These are phyloP conservation scores for Hyperoplus lanceolatus DNA, from an alignment of 2,797 vertebrate species.

Conservation along the genomic window DNA sequence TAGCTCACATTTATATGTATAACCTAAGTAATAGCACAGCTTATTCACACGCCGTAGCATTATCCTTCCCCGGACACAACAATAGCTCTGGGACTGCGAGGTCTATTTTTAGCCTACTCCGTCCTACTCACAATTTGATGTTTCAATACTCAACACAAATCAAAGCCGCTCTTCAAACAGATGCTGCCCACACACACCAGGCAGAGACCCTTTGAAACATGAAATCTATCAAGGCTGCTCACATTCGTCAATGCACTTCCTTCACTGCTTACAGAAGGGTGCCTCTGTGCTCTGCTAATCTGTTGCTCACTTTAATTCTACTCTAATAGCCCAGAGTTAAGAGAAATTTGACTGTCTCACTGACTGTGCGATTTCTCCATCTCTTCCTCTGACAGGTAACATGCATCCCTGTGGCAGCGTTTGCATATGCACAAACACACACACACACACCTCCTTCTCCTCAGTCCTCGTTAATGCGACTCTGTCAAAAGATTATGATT, in stretches of 20 bases:
- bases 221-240: constrained; percentile 55
- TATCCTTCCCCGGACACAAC: constrained; percentile 66
- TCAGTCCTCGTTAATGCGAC: constrained; percentile 28
- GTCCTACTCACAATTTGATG: constrained; percentile 74
- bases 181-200: constrained; percentile 68
- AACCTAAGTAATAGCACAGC: constrained; percentile 67
- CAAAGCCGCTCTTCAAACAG: constrained; percentile 67
- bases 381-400: constrained; percentile 45
- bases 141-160: constrained; percentile 76
- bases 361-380: not conserved
- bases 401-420: constrained; percentile 27
- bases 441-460: not conserved
- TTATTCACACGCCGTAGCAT: constrained; percentile 67
- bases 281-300: constrained; percentile 52
- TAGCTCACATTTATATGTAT: constrained; percentile 41
- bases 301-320: constrained; percentile 54
- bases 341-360: constrained; percentile 14
- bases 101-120: constrained; percentile 71
- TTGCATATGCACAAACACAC: constrained; percentile 22
- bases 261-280: constrained; percentile 44
- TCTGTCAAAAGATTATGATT: constrained; percentile 40
- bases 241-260: constrained; percentile 38
- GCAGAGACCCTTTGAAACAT: constrained; percentile 57
- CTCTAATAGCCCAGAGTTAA: constrained; percentile 38
- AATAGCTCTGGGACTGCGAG: constrained; percentile 65